Base-by-base conservation (phyloP, 1,140 invertebrate species). In the Eciton burchellii region DNA sequence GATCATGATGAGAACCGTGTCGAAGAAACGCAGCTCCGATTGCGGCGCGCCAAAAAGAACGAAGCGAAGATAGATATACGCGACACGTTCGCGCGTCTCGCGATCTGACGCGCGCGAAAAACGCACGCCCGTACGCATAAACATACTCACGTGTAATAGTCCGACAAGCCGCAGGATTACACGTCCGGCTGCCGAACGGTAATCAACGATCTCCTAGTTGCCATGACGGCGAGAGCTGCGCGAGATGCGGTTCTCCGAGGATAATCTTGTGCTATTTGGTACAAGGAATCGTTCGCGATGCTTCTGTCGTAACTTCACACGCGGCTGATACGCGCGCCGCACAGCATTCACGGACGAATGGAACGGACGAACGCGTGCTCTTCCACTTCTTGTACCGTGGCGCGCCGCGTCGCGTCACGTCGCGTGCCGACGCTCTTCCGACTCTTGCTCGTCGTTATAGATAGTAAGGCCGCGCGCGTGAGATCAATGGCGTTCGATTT, bases 141-240 rank as follows among this genome's bases (percentile, higher is more conserved):
- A 76, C 41, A 82, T 90, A 91, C 90, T 90, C 87, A 91, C 90
- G 89, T 88, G 89, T 84, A 85, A 88, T 89, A 87, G 83, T 88
- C 79, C 56, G 83, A 88, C 73, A 83, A 59, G 70, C 83, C 84
- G 82, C 79, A 81, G 49, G 79, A 83, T 86, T 85, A 84, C 62
- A 84, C 45, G 72, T 86, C 87, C 86, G 84, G 82, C 83, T 90
- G 87, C 84, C 81, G 82, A 62, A 71, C 84, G 88, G 86, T 76
- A 76, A 76, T 71, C 68, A 87, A 85, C 49, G 83, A 90, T 90
- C 89, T 81, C 86, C 59, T 70, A 90, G 90, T 90, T 91, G 87
- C 90, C 90, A 91, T 91, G 89, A 90, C 86, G 88, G 87, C 86
- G 81, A 52, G 35, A 6, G 35, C 14, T 26, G 35, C 26, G 60